Percentiles rank a stretch among this genome's conserved stretches.
Evolutionary conservation across 2,113 vertebrate genomes (phyloP).

Genomic region (Pachycephala philippinensis): DNA sequence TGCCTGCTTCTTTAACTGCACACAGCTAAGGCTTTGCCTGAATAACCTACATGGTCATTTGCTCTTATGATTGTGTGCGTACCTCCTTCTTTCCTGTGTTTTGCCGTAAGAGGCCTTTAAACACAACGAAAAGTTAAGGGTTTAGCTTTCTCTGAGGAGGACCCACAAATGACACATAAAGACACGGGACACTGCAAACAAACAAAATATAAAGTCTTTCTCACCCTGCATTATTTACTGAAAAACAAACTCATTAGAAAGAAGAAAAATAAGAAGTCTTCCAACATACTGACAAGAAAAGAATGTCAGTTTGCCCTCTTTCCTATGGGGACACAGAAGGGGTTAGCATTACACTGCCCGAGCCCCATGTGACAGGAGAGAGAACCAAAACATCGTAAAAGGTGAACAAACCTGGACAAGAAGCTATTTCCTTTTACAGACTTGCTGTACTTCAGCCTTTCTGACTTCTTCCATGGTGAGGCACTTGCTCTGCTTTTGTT

Average conservation of each 20-base stretch:
- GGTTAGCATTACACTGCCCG: not conserved
- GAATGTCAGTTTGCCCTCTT: not conserved
- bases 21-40: not conserved
- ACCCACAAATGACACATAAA: not conserved
- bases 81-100: not conserved
- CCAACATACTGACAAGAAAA: not conserved
- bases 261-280: not conserved
- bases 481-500: not conserved
- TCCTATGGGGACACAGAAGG: not conserved
- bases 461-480: not conserved
- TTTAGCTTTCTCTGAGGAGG: not conserved
- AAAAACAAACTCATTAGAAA: not conserved
- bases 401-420: not conserved
- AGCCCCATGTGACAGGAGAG: not conserved
- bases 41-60: not conserved
- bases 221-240: not conserved
- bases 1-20: not conserved
- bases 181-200: not conserved
- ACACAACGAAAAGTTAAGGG: not conserved
- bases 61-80: fast-evolving
- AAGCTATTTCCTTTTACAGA: not conserved
- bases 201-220: not conserved
- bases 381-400: not conserved
- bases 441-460: not conserved
- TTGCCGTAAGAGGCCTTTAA: not conserved